Evolutionary conservation across 2,888 invertebrate genomes (phyloP).

Genomic region (Muscina levida): DNA sequence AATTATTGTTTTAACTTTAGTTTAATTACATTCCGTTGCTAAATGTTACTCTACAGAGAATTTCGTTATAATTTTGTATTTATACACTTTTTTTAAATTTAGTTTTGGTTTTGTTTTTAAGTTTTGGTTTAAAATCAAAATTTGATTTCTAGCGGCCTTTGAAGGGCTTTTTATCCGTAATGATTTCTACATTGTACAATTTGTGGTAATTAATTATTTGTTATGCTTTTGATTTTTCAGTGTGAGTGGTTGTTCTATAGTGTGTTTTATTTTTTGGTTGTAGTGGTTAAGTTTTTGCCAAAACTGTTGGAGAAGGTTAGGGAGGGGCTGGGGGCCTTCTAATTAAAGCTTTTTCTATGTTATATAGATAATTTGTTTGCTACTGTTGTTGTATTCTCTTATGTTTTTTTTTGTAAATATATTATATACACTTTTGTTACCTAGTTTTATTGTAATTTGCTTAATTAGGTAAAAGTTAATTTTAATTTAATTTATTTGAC

Average conservation of each 20-base stretch:
- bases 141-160: constrained; percentile 75
- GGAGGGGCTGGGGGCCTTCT: constrained; percentile 49
- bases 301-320: constrained; percentile 16
- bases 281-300: constrained; percentile 49
- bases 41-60: constrained; percentile 41
- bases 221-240: too few relatives aligned
- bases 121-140: constrained; percentile 57
- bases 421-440: too few relatives aligned
- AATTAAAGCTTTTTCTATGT: constrained; percentile 46
- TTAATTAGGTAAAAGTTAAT: not conserved
- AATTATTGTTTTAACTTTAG: constrained; percentile 20
- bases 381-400: constrained; percentile 25
- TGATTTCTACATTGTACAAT: constrained; percentile 64
- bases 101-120: not conserved
- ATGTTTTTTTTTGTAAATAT: not conserved
- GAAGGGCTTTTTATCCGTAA: constrained; percentile 72
- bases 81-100: constrained; percentile 52
- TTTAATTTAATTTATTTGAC: not conserved
- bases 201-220: too few relatives aligned
- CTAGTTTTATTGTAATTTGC: not conserved
- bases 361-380: constrained; percentile 29
- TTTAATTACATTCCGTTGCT: not conserved
- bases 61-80: constrained; percentile 29
- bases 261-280: constrained; percentile 40
- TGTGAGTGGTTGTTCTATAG: constrained; percentile 69